Base-by-base conservation (phyloP, 1,140 invertebrate species). In the Drosophila parvula region DNA sequence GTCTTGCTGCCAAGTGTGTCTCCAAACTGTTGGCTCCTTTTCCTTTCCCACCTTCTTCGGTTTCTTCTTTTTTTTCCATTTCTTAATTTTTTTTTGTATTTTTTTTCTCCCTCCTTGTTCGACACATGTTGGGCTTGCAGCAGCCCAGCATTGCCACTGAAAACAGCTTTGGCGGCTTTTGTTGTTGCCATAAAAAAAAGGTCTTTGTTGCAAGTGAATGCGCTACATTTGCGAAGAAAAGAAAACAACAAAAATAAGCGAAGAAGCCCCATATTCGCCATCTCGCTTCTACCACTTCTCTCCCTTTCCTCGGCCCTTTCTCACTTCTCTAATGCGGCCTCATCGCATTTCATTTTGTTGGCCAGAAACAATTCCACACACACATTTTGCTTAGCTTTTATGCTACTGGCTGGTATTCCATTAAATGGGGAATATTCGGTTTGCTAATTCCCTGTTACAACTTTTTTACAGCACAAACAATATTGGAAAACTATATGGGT, bases 121-220 rank as follows among this genome's bases (percentile, higher is more conserved):
- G 40, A 69, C 65, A 69, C 65, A 65, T 61, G 48, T 69, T 53
- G 51, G 61, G 41, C 55, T 61, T 48, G 62, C 64, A 55, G 22
- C 22, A 22, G n/a, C n/a, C n/a, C 51, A 70, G 48, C 69, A 59
- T 58, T 80, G 71, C 58, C 60, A 55, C 75, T 61, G 38, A 71
- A 62, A 65, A 78, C 76, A 57, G 68, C 68, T 71, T 71, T 71
- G 57, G 67, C 55, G 47, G 63, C 74, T 43, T 68, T 77, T 76
- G 48, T 79, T 80, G 64, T 64, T 78, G 74, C 65, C 58, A 60
- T 67, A 56, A 81, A 51, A 59, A 59, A 43, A 50, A 74, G 60
- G 73, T 83, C 76, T 83, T 83, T 83, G 80, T 83, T 83, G 80
- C 75, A 79, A 71, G 60, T 65, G 75, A 82, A 79, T 82, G 83